phyloP scores from a whole-genome alignment of 2,888 invertebrate genomes.

The Drosophila bunnanda region DNA sequence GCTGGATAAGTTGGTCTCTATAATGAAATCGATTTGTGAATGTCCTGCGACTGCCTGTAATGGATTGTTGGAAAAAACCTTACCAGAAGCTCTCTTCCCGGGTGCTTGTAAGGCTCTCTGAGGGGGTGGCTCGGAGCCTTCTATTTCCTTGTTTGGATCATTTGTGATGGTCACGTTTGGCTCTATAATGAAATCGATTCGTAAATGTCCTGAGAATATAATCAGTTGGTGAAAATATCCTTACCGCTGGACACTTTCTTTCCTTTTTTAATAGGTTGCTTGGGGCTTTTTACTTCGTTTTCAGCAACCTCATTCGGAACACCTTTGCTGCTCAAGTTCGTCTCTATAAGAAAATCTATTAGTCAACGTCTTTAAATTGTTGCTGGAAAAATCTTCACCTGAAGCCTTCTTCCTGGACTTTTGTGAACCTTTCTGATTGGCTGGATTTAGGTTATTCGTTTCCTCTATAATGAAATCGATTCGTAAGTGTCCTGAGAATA shows the following conservation, averaged over 20 bases:
- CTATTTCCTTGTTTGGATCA: too few relatives aligned
- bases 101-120: background rate
- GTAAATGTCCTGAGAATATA: background rate
- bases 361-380: background rate
- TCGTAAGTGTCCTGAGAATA: too few relatives aligned
- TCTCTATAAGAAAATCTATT: background rate
- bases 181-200: background rate
- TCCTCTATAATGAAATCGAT: too few relatives aligned
- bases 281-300: too few relatives aligned
- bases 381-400: background rate
- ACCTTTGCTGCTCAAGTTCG: background rate
- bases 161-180: background rate
- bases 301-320: background rate
- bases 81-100: background rate
- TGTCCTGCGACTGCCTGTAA: background rate
- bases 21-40: background rate
- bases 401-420: background rate
- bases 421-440: too few relatives aligned
- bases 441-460: too few relatives aligned
- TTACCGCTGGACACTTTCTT: too few relatives aligned
- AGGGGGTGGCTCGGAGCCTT: background rate
- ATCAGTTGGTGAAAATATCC: too few relatives aligned
- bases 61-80: too few relatives aligned
- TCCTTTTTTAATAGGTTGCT: too few relatives aligned
- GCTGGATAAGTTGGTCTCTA: background rate